Evolutionary conservation across 2,113 vertebrate species (phyloP), one percentile per base, ranked within the genome.

Genomic region (Orycteropus afer): DNA sequence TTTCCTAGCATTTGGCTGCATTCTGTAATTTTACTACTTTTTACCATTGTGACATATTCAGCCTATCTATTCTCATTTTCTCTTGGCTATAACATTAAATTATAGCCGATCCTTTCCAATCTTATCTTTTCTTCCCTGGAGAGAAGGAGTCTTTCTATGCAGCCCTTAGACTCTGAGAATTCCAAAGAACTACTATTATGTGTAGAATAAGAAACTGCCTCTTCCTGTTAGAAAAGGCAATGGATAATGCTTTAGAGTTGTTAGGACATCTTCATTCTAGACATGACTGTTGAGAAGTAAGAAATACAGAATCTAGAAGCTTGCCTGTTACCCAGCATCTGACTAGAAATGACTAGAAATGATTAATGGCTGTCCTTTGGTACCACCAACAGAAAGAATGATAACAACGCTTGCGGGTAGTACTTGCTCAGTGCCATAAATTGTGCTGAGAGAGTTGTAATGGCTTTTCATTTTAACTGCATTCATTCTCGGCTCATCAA

Each of bases 21-120:
- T 69, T 97, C 91, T 79, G 2, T 57, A 84, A 42, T 96, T 95
- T 88, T 51, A 2, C 25, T 84, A 7, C 47, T 63, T 94, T 92
- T 67, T 93, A 61, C 18, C 37, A 0, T 71, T 65, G 10, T 74
- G 79, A 47, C 65, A 65, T 27, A 42, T 12, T 23, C 82, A 63
- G 4, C 13, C 81, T 53, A 10, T 53, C 51, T 93, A 6, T 29
- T 97, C 22, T 86, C 63, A 71, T 42, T 40, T 79, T 80, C 95
- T 61, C 73, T 55, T 65, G 15, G 8, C 67, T 94, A 87, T 37
- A 92, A 57, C 3, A 45, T 93, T 96, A 86, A 82, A 42, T 81
- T 86, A 32, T 34, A 7, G 55, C 20, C 93, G 40, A 88, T 92
- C 2, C 0, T 87, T 80, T 59, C 71, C 32, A 47, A 93, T 92